Conservation (phyloP, 2,888 invertebrate genomes). For the Alloplasta piceator region DNA sequence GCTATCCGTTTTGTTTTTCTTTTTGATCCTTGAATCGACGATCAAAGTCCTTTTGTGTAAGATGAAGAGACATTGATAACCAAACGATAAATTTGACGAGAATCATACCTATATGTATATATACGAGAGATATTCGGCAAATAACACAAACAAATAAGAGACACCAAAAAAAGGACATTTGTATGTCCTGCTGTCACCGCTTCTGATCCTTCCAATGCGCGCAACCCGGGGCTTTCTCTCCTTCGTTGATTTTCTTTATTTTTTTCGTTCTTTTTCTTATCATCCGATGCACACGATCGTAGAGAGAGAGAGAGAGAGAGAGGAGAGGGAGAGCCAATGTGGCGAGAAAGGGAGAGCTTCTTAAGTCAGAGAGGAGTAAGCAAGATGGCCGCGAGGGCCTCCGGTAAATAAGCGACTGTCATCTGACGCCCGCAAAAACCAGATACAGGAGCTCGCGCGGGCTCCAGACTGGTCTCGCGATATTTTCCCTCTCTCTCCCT, state of each 20-base stretch:
- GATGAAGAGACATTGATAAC: constrained; percentile 75
- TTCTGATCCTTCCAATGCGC: constrained; percentile 65
- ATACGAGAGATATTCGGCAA: constrained; percentile 44
- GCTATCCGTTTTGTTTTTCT: background rate
- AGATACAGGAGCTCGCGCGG: constrained; percentile 76
- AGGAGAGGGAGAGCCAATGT: constrained; percentile 59
- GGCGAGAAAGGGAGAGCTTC: constrained; percentile 71
- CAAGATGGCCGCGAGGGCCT: constrained; percentile 81
- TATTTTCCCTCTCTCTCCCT: constrained; percentile 51
- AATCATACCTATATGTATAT: constrained; percentile 24
- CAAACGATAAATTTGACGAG: constrained; percentile 79
- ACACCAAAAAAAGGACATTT: background rate
- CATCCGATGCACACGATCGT: constrained; percentile 69
- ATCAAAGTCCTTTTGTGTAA: constrained; percentile 41
- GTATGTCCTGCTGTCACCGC: constrained; percentile 59
- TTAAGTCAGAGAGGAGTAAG: constrained; percentile 79
- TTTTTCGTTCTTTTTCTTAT: constrained; percentile 62
- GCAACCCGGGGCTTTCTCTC: constrained; percentile 25
- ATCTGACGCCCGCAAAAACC: constrained; percentile 83
- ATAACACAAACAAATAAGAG: constrained; percentile 2
- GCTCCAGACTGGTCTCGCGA: constrained; percentile 77
- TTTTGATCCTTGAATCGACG: constrained; percentile 31
- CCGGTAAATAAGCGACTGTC: constrained; percentile 83
- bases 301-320: constrained; percentile 48
- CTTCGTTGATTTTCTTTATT: constrained; percentile 47